A percentile compares a stretch with the other conserved stretches of the same genome.
These are phyloP conservation scores for Hypomesus transpacificus DNA, from an alignment of 2,113 vertebrate species.

Conservation along the genomic window DNA sequence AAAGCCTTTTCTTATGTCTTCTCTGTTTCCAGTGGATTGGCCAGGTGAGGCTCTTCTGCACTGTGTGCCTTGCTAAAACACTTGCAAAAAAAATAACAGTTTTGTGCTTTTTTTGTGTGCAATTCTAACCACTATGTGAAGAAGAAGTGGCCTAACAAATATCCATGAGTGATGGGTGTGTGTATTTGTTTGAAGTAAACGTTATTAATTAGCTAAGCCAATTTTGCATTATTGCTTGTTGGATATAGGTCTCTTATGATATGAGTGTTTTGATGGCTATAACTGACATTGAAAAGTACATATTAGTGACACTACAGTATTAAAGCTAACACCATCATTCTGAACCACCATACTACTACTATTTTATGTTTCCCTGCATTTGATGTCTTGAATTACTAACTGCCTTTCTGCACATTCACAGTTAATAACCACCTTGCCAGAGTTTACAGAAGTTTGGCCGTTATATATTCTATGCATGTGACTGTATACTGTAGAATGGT, in stretches of 20 bases:
- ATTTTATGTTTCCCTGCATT: slow-evolving; percentile 17
- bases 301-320: slow-evolving; percentile 16
- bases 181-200: not conserved
- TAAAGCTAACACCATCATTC: slow-evolving; percentile 33
- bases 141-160: slow-evolving; percentile 20
- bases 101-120: slow-evolving; percentile 46
- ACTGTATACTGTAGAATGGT: too few species aligned
- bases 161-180: slow-evolving; percentile 16
- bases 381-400: too few species aligned
- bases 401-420: too few species aligned
- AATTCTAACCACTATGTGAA: slow-evolving; percentile 16
- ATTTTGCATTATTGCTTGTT: slow-evolving; percentile 20
- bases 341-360: not conserved
- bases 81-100: slow-evolving; percentile 23
- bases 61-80: slow-evolving; percentile 44
- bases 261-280: slow-evolving; percentile 35
- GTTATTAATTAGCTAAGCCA: too few species aligned
- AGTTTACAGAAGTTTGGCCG: too few species aligned
- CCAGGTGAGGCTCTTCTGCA: slow-evolving; percentile 65
- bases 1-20: slow-evolving; percentile 38
- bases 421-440: too few species aligned
- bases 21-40: slow-evolving; percentile 71
- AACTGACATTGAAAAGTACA: slow-evolving; percentile 49
- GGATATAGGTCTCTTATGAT: slow-evolving; percentile 13
- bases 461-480: too few species aligned